Conservation (phyloP, 1,140 invertebrate species). For the Andricus grossulariae region DNA sequence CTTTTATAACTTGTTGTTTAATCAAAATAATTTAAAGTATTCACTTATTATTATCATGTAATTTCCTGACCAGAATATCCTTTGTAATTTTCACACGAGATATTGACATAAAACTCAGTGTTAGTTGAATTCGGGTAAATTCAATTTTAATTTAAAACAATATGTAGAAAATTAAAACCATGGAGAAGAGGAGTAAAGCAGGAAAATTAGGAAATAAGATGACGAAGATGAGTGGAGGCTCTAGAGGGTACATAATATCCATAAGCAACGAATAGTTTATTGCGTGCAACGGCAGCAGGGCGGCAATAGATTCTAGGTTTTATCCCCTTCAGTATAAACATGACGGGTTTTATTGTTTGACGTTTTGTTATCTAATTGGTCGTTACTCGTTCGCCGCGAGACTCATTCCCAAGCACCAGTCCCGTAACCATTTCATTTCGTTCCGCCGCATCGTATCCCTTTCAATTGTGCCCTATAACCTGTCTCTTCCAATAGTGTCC, state of each 20-base stretch:
- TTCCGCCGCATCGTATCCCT: slow-evolving; percentile 48
- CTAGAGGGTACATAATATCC: slow-evolving; percentile 48
- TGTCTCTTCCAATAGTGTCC: slow-evolving; percentile 37
- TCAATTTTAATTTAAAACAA: no score
- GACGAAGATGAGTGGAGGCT: no score
- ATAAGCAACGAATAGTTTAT: slow-evolving; percentile 62
- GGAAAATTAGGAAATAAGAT: no score
- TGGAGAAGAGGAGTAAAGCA: no score
- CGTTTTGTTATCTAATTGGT: slow-evolving; percentile 72
- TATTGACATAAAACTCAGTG: no score
- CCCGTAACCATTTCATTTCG: slow-evolving; percentile 48
- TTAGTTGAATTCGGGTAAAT: no score
- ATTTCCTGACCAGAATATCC: background rate
- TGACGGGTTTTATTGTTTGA: slow-evolving; percentile 71
- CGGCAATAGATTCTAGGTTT: slow-evolving; percentile 59
- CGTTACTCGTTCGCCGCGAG: slow-evolving; percentile 64
- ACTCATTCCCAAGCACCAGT: slow-evolving; percentile 49
- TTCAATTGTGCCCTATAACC: slow-evolving; percentile 40
- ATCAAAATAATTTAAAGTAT: no score
- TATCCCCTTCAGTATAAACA: slow-evolving; percentile 68
- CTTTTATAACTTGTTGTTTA: no score
- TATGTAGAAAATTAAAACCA: no score
- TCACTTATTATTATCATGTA: no score
- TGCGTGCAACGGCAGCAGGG: slow-evolving; percentile 51
- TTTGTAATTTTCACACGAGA: no score